Base-by-base conservation (phyloP, 2,888 invertebrate species). In the Polydrusus cervinus region DNA sequence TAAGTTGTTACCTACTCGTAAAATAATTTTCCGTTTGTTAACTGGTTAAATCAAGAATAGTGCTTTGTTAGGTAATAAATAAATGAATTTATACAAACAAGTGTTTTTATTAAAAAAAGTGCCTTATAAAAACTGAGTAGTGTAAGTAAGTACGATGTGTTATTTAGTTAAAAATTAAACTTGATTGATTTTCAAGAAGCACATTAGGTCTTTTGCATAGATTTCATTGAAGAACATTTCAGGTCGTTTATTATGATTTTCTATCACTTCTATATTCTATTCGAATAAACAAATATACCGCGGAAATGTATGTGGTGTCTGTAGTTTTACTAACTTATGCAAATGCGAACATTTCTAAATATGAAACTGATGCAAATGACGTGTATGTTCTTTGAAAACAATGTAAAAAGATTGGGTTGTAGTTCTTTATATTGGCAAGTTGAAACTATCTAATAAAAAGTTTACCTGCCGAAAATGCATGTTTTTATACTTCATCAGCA, bases 51-150 rank as follows among this genome's bases (percentile, higher is more conserved):
- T 34, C 13, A 47, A 47, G 25, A 45, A 62, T 14, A 25, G n/a
- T 45, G 11, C 14, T 62, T 62, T 45, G 18, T 45, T 62, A 11
- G 62, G 30, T 45, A 14, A 45, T 62, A 43, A 43, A 43, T 62
- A 38, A 60, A 57, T 57, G n/a, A 34, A 60, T 38, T 38, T 38
- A 6, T 14, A 60, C 16, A 40, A 16, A 13, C 25, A 13, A 55
- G 57, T 38, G 57, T 60, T 60, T 60, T 60, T 55, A 34, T 18
- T 60, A 3, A 38, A 60, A 45, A 60, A 60, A 38, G 57, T 60
- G 57, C 57, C 57, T 60, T 60, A 60, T 38, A 16, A 60, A 60
- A 60, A 60, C 13, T 14, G 38, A 9, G 9, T 55, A 55, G 55
- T 30, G 34, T 55, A 55, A 55, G 14, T 9, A 55, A 34, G 8